Conservation (phyloP, 2,888 invertebrate species). For the Timema podura region DNA sequence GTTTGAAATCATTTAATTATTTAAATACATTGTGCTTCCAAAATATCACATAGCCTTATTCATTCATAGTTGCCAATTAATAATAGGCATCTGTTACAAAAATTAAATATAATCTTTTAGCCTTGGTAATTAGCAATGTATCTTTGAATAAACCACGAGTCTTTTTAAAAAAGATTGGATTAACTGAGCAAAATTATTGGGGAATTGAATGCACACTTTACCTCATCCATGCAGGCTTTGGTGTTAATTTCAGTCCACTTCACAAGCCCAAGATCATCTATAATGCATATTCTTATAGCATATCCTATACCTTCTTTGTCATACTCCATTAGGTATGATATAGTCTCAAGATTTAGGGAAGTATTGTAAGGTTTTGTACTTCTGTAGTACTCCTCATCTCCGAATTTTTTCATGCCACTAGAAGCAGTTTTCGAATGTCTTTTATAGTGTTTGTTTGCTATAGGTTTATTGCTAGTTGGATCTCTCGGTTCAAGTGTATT, state of each 20-base stretch:
- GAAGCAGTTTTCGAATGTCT: too few relatives aligned
- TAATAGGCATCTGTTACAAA: too few relatives aligned
- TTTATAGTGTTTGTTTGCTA: too few relatives aligned
- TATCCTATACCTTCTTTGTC: slow-evolving; percentile 15
- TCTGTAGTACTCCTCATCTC: not conserved
- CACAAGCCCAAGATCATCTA: slow-evolving; percentile 15
- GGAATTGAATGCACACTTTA: not conserved
- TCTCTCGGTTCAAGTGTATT: too few relatives aligned
- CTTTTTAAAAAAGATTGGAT: not conserved
- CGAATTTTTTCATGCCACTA: not conserved
- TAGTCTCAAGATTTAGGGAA: not conserved
- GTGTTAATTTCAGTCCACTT: slow-evolving; percentile 12
- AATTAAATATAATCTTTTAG: too few relatives aligned
- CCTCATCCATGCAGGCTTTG: slow-evolving; percentile 19
- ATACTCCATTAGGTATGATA: not conserved
- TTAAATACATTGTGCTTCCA: too few relatives aligned
- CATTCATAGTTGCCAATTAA: too few relatives aligned
- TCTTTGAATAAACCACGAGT: not conserved
- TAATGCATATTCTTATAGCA: slow-evolving; percentile 22
- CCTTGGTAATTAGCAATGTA: not conserved
- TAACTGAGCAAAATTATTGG: not conserved
- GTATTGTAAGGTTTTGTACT: not conserved
- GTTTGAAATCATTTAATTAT: too few relatives aligned
- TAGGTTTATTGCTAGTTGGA: too few relatives aligned
- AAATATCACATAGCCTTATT: too few relatives aligned